These are phyloP conservation scores for Eretmocerus hayati DNA, from an alignment of 2,888 invertebrate genomes.

Conservation along the genomic window DNA sequence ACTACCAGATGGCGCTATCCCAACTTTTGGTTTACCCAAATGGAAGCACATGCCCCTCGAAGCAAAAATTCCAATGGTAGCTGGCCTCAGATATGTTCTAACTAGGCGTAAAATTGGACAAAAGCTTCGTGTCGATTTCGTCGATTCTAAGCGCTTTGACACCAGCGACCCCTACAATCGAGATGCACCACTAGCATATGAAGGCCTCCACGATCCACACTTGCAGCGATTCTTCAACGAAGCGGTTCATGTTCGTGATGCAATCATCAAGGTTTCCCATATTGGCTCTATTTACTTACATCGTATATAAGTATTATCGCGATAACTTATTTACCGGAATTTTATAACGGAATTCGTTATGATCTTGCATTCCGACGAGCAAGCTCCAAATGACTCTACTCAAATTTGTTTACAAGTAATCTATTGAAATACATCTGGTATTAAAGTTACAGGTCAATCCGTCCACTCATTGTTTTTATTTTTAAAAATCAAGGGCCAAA, in stretches of 20 bases:
- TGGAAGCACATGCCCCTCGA: slow-evolving; percentile 47
- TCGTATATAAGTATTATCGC: too few relatives aligned
- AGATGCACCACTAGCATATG: slow-evolving; percentile 34
- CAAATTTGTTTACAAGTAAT: too few relatives aligned
- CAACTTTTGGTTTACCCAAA: slow-evolving; percentile 44
- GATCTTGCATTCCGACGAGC: too few relatives aligned
- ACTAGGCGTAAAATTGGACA: slow-evolving; percentile 43
- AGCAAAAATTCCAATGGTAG: slow-evolving; percentile 46
- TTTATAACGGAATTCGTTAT: too few relatives aligned
- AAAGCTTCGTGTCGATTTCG: not conserved
- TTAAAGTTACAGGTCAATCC: too few relatives aligned
- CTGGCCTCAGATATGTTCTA: slow-evolving; percentile 45
- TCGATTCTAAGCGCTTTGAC: slow-evolving; percentile 24
- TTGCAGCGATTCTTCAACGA: slow-evolving; percentile 30
- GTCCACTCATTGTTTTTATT: too few relatives aligned
- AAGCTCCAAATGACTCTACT: not conserved
- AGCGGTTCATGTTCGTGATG: slow-evolving; percentile 9
- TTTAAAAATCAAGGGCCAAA: too few relatives aligned
- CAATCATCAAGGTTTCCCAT: slow-evolving; percentile 7
- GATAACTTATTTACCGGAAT: too few relatives aligned
- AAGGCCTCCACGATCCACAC: slow-evolving; percentile 41
- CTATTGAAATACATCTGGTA: too few relatives aligned
- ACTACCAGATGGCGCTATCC: slow-evolving; percentile 8
- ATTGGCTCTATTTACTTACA: too few relatives aligned
- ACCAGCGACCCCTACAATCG: slow-evolving; percentile 37